phyloP scores from a whole-genome alignment of 2,888 invertebrate species.

The Cremastobaeus sp. region DNA sequence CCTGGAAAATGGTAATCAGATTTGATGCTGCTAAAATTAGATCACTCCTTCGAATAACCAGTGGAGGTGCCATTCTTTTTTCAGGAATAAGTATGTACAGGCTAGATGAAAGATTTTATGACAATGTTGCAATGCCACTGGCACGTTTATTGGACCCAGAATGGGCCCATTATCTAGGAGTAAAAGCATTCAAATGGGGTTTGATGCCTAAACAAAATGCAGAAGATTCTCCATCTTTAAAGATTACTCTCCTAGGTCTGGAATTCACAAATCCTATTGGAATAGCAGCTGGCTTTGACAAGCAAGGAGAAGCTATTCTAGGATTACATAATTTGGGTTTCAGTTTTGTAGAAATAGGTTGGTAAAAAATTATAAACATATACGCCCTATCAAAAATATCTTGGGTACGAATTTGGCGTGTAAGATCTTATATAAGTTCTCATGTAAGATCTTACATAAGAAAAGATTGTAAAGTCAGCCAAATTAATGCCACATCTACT shows the following conservation, averaged over 20 bases:
- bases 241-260: slow-evolving; percentile 85
- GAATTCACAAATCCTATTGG: slow-evolving; percentile 93
- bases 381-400: no score
- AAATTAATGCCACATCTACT: no score
- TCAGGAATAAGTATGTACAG: slow-evolving; percentile 84
- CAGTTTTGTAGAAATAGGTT: slow-evolving; percentile 97
- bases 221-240: slow-evolving; percentile 83
- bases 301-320: slow-evolving; percentile 93
- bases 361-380: no score
- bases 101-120: slow-evolving; percentile 89
- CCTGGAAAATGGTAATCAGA: not conserved
- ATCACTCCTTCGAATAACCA: slow-evolving; percentile 83
- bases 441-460: no score
- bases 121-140: slow-evolving; percentile 85
- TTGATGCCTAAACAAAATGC: slow-evolving; percentile 82
- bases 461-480: no score
- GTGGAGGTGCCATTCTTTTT: slow-evolving; percentile 84
- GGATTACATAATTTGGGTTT: slow-evolving; percentile 92
- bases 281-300: slow-evolving; percentile 99
- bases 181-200: slow-evolving; percentile 87
- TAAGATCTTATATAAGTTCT: no score
- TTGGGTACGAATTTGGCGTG: no score
- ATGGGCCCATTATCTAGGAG: slow-evolving; percentile 88
- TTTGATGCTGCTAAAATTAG: slow-evolving; percentile 81
- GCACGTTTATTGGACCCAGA: slow-evolving; percentile 88